phyloP scores from a whole-genome alignment of 2,888 invertebrate genomes.

The Neoascia interrupta region DNA sequence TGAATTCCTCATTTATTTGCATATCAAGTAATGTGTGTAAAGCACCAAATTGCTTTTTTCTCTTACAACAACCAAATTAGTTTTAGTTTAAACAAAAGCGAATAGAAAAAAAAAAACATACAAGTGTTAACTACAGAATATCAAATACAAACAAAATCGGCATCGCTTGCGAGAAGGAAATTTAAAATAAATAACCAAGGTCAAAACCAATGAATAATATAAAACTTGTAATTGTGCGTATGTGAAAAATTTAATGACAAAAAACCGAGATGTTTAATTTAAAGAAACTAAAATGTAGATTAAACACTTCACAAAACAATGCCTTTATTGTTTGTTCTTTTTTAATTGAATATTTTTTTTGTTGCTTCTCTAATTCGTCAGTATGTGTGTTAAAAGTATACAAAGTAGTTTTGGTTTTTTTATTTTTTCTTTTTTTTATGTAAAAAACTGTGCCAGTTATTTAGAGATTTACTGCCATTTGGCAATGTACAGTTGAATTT shows the following conservation, averaged over 20 bases:
- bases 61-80: conserved; percentile 56
- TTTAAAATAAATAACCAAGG: too few species aligned
- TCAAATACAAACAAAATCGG: background rate
- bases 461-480: conserved; percentile 33
- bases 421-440: conserved; percentile 23
- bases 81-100: background rate
- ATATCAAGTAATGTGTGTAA: conserved; percentile 21
- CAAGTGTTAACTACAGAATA: background rate
- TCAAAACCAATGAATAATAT: too few species aligned
- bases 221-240: conserved; percentile 30
- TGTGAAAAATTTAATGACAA: conserved; percentile 1
- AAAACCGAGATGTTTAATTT: background rate
- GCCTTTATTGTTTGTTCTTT: conserved; percentile 61
- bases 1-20: conserved; percentile 11
- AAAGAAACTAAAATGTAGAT: conserved; percentile 32
- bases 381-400: conserved; percentile 64
- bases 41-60: conserved; percentile 58
- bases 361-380: conserved; percentile 31
- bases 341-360: conserved; percentile 48
- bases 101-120: conserved; percentile 11
- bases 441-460: conserved; percentile 66
- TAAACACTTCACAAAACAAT: conserved; percentile 59
- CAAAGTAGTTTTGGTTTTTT: conserved; percentile 52
- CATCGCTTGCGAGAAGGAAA: background rate
- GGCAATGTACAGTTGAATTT: conserved; percentile 47